Evolutionary conservation across 2,113 vertebrate genomes (phyloP).

Genomic region (Crypturellus undulatus): DNA sequence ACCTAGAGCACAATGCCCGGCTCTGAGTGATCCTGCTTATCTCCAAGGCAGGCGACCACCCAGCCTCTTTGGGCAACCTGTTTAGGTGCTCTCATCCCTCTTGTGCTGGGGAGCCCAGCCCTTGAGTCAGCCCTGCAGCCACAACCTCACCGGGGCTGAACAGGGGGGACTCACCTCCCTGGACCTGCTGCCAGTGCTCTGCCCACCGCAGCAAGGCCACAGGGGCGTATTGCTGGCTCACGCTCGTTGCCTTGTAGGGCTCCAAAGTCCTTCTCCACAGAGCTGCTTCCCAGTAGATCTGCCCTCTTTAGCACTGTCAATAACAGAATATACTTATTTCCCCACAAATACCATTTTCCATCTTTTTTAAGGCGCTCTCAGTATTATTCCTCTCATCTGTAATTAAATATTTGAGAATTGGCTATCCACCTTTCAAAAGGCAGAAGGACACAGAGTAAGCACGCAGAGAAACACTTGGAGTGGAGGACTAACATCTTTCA

Average conservation of each 20-base stretch:
- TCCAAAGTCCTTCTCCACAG: no score
- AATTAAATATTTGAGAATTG: neutral
- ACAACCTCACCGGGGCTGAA: no score
- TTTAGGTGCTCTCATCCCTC: no score
- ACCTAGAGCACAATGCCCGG: no score
- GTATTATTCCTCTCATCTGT: neutral
- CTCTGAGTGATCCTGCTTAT: no score
- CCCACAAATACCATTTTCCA: neutral
- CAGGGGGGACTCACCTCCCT: no score
- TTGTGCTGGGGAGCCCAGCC: no score
- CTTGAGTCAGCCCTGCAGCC: no score
- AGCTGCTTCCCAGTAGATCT: no score
- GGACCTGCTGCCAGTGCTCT: neutral
- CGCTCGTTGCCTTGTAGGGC: fast-evolving
- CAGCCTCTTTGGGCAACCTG: no score
- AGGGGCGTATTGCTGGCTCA: neutral
- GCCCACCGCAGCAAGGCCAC: neutral
- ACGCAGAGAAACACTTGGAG: neutral
- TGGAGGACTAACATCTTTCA: neutral
- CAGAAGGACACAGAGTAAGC: neutral
- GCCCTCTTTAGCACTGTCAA: neutral
- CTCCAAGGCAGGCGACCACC: no score
- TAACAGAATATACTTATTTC: neutral
- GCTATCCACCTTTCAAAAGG: neutral
- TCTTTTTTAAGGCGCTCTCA: neutral